phyloP scores from a whole-genome alignment of 1,140 invertebrate genomes.

The Lepidurus packardi region DNA sequence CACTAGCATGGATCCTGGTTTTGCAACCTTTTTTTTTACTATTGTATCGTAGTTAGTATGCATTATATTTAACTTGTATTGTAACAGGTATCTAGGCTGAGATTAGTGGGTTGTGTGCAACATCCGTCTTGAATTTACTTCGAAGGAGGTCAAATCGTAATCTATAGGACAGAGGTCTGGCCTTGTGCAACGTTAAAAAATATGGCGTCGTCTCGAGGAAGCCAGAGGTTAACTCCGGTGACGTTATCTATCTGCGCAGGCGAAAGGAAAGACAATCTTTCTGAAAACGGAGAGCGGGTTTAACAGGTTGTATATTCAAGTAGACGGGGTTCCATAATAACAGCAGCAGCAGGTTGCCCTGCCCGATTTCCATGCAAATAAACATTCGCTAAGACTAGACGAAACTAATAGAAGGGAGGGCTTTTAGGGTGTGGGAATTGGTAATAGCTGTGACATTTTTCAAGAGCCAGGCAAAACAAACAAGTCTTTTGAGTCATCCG shows the following conservation, averaged over 20 bases:
- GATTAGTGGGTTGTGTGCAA: neutral
- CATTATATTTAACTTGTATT: no score
- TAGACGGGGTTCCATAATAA: neutral
- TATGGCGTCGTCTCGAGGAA: neutral
- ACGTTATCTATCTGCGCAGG: slow-evolving; percentile 18
- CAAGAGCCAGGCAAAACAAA: neutral
- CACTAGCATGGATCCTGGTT: no score
- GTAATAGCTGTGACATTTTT: slow-evolving; percentile 6
- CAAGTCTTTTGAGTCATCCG: neutral
- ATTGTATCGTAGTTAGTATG: no score
- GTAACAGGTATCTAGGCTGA: neutral
- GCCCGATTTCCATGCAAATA: neutral
- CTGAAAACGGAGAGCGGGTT: neutral
- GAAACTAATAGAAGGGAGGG: neutral
- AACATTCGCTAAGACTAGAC: slow-evolving; percentile 2
- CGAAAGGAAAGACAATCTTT: neutral
- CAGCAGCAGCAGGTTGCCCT: neutral
- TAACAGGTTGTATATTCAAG: slow-evolving; percentile 11
- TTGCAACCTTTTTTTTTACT: no score
- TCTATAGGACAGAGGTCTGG: slow-evolving; percentile 7
- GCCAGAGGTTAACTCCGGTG: slow-evolving; percentile 13
- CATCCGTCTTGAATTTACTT: neutral
- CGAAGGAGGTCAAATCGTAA: neutral
- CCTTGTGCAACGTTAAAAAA: slow-evolving; percentile 1
- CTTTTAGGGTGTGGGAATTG: neutral